phyloP scores from a whole-genome alignment of 2,113 vertebrate species.

The Brachyistius frenatus region DNA sequence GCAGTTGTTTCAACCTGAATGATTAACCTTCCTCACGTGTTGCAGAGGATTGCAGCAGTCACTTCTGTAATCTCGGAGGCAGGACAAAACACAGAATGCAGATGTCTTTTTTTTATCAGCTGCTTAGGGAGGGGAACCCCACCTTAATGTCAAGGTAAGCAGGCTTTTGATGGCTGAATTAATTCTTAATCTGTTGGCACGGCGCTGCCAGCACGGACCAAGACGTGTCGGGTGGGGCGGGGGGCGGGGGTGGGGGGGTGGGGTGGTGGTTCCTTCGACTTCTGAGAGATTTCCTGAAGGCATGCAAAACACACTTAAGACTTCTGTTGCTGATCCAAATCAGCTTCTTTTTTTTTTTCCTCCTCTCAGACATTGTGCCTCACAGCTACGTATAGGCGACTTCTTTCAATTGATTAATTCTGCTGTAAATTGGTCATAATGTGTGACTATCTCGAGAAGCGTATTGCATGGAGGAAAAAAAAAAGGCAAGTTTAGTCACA shows the following conservation, averaged over 20 bases:
- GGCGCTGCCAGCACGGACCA: slow-evolving; percentile 42
- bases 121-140: slow-evolving; percentile 43
- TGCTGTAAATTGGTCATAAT: slow-evolving; percentile 75
- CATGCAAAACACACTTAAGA: slow-evolving; percentile 70
- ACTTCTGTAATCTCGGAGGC: too few relatives aligned
- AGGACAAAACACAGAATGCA: too few relatives aligned
- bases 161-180: slow-evolving; percentile 71
- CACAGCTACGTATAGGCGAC: slow-evolving; percentile 59
- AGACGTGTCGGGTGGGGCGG: slow-evolving; percentile 36
- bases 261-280: slow-evolving; percentile 65
- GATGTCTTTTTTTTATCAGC: slow-evolving; percentile 52
- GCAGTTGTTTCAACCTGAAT: slow-evolving; percentile 9
- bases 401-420: slow-evolving; percentile 75
- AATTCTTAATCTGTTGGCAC: slow-evolving; percentile 74
- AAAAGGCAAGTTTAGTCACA: slow-evolving; percentile 19
- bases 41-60: slow-evolving; percentile 28
- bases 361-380: slow-evolving; percentile 58
- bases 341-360: slow-evolving; percentile 38
- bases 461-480: slow-evolving; percentile 11
- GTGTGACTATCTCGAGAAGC: slow-evolving; percentile 74
- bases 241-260: neutral
- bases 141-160: slow-evolving; percentile 76
- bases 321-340: slow-evolving; percentile 79
- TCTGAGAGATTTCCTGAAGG: slow-evolving; percentile 80
- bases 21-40: neutral